These are phyloP conservation scores for Caradrina clavipalpis DNA, from an alignment of 2,888 invertebrate species.

Conservation along the genomic window DNA sequence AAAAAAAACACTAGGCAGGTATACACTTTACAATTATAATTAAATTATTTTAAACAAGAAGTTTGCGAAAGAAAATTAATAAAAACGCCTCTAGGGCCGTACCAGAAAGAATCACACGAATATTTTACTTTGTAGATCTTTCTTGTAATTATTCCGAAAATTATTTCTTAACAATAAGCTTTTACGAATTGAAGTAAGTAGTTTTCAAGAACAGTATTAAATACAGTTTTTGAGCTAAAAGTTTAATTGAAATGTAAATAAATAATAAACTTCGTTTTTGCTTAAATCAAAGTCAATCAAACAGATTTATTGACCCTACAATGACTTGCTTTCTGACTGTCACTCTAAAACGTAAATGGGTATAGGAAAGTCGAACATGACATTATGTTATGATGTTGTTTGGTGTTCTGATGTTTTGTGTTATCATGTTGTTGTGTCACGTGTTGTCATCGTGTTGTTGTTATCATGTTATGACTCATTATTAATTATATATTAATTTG, in stretches of 20 bases:
- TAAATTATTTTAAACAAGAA: slow-evolving; percentile 35
- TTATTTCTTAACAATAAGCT: slow-evolving; percentile 13
- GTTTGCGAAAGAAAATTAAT: slow-evolving; percentile 43
- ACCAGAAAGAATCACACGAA: slow-evolving; percentile 36
- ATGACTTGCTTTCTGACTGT: no score
- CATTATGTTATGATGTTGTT: no score
- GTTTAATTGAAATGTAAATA: background rate
- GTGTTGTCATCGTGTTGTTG: no score
- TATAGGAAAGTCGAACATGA: no score
- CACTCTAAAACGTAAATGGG: no score
- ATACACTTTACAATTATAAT: slow-evolving; percentile 34
- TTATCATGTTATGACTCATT: no score
- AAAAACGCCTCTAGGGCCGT: slow-evolving; percentile 31
- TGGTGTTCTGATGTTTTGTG: no score
- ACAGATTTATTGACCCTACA: no score
- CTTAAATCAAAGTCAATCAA: no score
- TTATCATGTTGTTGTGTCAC: no score
- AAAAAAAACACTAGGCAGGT: slow-evolving; percentile 6
- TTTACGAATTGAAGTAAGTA: slow-evolving; percentile 10
- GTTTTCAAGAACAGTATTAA: background rate
- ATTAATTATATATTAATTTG: no score
- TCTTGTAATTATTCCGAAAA: slow-evolving; percentile 7
- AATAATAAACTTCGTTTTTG: no score
- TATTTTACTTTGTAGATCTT: slow-evolving; percentile 41
- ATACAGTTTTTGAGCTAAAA: background rate